Evolutionary conservation across 2,113 vertebrate genomes (phyloP).

Genomic region (Sceloporus undulatus): DNA sequence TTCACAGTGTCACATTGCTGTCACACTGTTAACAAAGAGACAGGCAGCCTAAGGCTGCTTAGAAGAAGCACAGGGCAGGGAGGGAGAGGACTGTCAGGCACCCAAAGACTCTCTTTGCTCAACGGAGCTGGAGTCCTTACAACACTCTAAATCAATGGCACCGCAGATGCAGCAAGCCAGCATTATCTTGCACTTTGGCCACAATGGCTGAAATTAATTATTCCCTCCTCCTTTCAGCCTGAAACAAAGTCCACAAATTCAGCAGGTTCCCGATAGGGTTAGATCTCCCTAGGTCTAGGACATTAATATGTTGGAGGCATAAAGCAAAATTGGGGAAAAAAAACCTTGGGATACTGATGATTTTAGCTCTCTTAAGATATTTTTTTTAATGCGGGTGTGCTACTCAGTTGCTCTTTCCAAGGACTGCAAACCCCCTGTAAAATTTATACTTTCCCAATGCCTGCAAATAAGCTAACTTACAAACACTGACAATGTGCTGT

Average conservation of each 20-base stretch:
- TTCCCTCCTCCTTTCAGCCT: slow-evolving; percentile 49
- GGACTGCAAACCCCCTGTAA: slow-evolving; percentile 29
- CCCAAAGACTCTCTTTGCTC: slow-evolving; percentile 79
- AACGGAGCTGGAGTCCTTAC: slow-evolving; percentile 68
- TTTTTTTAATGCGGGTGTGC: slow-evolving; percentile 34
- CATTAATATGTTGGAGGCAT: slow-evolving; percentile 55
- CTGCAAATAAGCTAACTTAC: slow-evolving; percentile 3
- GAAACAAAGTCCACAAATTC: slow-evolving; percentile 51
- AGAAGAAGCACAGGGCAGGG: slow-evolving; percentile 80
- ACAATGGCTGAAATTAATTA: slow-evolving; percentile 71
- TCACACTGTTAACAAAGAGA: slow-evolving; percentile 95
- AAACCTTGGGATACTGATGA: slow-evolving; percentile 34
- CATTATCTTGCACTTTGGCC: slow-evolving; percentile 68
- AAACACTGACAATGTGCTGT: not conserved
- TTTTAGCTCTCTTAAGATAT: slow-evolving; percentile 31
- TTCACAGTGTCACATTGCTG: slow-evolving; percentile 99
- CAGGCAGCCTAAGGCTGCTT: slow-evolving; percentile 86
- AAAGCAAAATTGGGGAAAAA: not conserved
- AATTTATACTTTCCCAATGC: slow-evolving; percentile 2
- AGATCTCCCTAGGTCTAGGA: slow-evolving; percentile 54
- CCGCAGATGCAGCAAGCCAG: slow-evolving; percentile 72
- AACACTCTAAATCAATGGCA: slow-evolving; percentile 77
- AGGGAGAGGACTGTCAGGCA: slow-evolving; percentile 80
- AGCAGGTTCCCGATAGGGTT: slow-evolving; percentile 52
- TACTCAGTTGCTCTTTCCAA: fast-evolving